Evolutionary conservation across 2,113 vertebrate species (phyloP), one percentile per base, ranked within the genome.

Genomic region (Orientallactaga bullata): DNA sequence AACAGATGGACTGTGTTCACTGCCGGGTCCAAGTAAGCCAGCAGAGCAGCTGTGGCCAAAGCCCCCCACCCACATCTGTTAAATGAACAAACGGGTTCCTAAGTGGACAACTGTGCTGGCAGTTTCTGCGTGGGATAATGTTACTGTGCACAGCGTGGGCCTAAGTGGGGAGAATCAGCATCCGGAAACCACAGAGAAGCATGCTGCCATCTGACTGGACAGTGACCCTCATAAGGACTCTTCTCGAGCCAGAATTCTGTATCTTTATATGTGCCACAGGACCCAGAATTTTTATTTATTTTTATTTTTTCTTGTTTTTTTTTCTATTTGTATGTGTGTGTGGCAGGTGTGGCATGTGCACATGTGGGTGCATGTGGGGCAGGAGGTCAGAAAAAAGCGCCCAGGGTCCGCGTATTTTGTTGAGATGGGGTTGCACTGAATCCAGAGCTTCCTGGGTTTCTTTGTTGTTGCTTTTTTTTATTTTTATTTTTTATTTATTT

Each of bases 91-190:
- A 3, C 16, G 28, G 61, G 51, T 17, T 30, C 0, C 0, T 3
- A n/a, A 37, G 47, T 18, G 12, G 37, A n/a, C 8, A 12, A 6
- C 69, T 39, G 17, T 2, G 10, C 26, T 21, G 76, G 4, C 1
- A 4, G 58, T 8, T n/a, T 71, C 47, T 28, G 17, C 30, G 8
- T 0, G 1, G 51, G 69, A 9, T 24, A 0, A 0, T 28, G 39
- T 7, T 65, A 39, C 37, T 47, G 5, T 8, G 2, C 1, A 65
- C 10, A 58, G 8, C 3, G 11, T 66, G 30, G 42, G 21, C 21
- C 78, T 66, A 47, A 55, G 17, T 39, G 32, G 35, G 42, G 77
- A 7, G 42, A 51, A 6, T 16, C 30, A 24, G 24, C 1, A 7
- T 42, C 82, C 23, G 32, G 47, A 37, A 30, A 10, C 42, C 47